Evolutionary conservation across 2,797 vertebrate species (phyloP).

Genomic region (Sebastes hubbsi): DNA sequence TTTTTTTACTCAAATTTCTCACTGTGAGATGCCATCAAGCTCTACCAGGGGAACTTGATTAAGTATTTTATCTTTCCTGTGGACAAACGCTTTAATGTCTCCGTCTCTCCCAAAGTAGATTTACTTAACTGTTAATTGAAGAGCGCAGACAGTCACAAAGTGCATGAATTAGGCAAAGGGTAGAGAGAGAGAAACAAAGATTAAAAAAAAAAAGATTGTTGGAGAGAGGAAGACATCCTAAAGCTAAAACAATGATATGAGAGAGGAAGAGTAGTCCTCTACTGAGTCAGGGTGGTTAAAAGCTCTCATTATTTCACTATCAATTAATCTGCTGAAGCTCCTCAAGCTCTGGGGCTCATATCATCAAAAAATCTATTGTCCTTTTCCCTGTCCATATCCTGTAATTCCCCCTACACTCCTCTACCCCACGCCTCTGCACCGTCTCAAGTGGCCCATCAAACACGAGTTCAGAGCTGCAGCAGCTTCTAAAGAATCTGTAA

Average conservation of each 20-base stretch:
- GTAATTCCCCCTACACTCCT: background rate
- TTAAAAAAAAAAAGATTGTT: background rate
- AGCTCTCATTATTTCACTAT: constrained; percentile 67
- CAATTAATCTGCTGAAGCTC: constrained; percentile 59
- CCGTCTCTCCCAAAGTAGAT: background rate
- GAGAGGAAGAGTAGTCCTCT: constrained; percentile 23
- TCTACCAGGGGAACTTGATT: background rate
- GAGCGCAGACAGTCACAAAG: background rate
- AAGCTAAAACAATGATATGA: constrained; percentile 2
- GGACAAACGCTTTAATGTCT: background rate
- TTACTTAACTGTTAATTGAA: constrained; percentile 1
- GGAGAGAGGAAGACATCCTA: background rate
- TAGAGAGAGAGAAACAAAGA: constrained; percentile 9
- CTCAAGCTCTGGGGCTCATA: constrained; percentile 39
- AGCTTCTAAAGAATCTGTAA: constrained; percentile 53
- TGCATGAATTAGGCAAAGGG: constrained; percentile 8
- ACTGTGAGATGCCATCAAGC: background rate
- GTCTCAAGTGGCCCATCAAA: constrained; percentile 55
- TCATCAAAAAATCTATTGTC: constrained; percentile 58
- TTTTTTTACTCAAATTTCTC: background rate
- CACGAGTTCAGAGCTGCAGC: constrained; percentile 30
- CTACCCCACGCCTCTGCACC: background rate
- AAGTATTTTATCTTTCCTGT: background rate
- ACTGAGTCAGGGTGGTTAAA: constrained; percentile 28
- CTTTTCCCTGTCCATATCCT: constrained; percentile 44